Percentiles rank a stretch among this genome's conserved stretches.
These are phyloP conservation scores for Araneus ventricosus DNA, from an alignment of 1,140 invertebrate genomes.

Conservation along the genomic window DNA sequence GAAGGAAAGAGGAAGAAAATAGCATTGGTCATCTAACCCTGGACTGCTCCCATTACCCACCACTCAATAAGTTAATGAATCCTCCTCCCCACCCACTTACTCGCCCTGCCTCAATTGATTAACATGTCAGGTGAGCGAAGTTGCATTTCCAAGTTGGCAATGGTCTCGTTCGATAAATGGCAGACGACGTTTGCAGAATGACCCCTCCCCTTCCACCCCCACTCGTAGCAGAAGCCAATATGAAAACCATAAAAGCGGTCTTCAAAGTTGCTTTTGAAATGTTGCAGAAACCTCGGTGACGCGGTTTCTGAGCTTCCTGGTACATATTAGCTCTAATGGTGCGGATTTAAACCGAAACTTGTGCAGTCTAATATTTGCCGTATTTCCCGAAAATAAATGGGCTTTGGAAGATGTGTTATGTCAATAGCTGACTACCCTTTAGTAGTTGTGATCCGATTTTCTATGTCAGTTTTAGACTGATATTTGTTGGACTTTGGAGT, in stretches of 20 bases:
- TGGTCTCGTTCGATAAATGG: slow-evolving; percentile 24
- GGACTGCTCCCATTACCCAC: background rate
- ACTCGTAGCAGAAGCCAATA: background rate
- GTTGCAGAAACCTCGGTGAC: background rate
- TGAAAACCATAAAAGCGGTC: background rate
- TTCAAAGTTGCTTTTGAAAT: background rate
- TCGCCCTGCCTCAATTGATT: background rate
- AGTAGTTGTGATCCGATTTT: no score
- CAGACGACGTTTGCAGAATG: slow-evolving; percentile 8
- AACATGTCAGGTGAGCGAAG: background rate
- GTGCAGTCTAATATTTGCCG: no score
- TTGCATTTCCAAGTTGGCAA: background rate
- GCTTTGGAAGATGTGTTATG: background rate
- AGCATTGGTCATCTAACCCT: background rate
- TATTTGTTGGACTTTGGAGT: no score
- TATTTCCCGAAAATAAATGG: no score
- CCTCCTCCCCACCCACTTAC: background rate
- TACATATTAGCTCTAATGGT: background rate
- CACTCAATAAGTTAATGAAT: slow-evolving; percentile 25
- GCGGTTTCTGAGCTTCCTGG: background rate
- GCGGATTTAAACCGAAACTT: background rate
- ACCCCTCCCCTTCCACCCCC: background rate
- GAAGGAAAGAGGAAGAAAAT: background rate
- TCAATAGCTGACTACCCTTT: background rate
- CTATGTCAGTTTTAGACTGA: no score